Evolutionary conservation across 2,113 vertebrate genomes (phyloP), one percentile per base, ranked within the genome.

Genomic region (Sardina pilchardus): DNA sequence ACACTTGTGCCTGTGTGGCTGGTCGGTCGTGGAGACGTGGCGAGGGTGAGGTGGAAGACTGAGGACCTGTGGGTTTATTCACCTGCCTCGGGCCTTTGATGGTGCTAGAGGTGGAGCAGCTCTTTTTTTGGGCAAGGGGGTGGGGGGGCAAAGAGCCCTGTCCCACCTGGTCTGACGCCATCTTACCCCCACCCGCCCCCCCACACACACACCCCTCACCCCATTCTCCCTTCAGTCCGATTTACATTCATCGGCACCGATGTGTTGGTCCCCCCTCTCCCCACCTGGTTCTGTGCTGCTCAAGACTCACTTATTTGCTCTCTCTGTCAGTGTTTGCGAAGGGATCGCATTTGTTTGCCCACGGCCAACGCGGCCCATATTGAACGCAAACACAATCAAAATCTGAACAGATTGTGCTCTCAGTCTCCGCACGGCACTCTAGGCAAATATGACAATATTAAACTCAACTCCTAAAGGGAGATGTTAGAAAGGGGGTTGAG

Each of bases 371-470:
- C 86, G 85, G 88, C 90, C 81, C 85, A 92, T 93, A 92, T 90
- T 93, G 88, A 93, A 92, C 8, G 86, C 89, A 94, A 95, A 93
- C 92, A 93, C 88, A 92, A 90, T 90, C 87, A 91, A 92, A 71
- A 90, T 89, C 85, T 7, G 50, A 86, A 88, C 91, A 91, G 89
- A 89, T 90, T 91, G 87, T 87, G 84, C 82, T 78, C 42, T 90
- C 87, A 88, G 85, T 84, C 34, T 53, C 82, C 80, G 86, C 30
- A 56, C 84, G 85, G 81, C 83, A 83, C 83, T 82, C 50, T 86
- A 24, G 75, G 88, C 87, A 75, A 82, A 89, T 91, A 91, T 90
- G 87, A 87, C 26, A 86, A 75, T 89, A 92, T 89, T 47, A 88
- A 82, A 86, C 53, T 71, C 5, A 82, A 85, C 53, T 75, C 26